These are phyloP conservation scores for Neotoxoptera formosana DNA, from an alignment of 1,140 invertebrate genomes.

Conservation along the genomic window DNA sequence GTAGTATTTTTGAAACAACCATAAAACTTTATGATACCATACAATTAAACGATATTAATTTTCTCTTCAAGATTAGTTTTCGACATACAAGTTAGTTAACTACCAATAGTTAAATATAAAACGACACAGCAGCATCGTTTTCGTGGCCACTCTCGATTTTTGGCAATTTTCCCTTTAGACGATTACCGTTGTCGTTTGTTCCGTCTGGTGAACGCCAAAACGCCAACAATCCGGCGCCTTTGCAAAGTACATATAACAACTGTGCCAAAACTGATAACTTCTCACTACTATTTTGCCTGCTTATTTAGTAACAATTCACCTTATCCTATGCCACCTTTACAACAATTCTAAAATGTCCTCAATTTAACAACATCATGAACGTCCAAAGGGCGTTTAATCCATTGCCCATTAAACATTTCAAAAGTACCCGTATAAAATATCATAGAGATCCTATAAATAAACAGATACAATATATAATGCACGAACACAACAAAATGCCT, in stretches of 20 bases:
- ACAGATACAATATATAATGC: not conserved
- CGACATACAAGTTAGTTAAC: slow-evolving; percentile 44
- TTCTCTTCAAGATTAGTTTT: slow-evolving; percentile 27
- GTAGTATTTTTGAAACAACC: not conserved
- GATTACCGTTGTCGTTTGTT: slow-evolving; percentile 50
- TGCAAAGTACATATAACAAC: slow-evolving; percentile 44
- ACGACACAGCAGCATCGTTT: not conserved
- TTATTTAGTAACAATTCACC: slow-evolving; percentile 25
- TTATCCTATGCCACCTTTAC: slow-evolving; percentile 14
- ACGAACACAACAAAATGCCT: not conserved
- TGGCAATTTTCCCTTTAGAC: slow-evolving; percentile 51
- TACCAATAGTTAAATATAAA: slow-evolving; percentile 34
- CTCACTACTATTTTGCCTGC: not conserved
- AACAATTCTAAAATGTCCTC: not conserved
- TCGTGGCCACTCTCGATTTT: slow-evolving; percentile 32
- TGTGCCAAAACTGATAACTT: slow-evolving; percentile 57
- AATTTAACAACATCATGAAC: not conserved
- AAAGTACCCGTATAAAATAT: not conserved
- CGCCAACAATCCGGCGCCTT: slow-evolving; percentile 25
- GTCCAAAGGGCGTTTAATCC: not conserved
- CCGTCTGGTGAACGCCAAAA: slow-evolving; percentile 50
- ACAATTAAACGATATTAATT: slow-evolving; percentile 28
- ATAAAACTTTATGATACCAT: slow-evolving; percentile 2
- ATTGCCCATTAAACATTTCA: not conserved
- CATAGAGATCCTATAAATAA: not conserved